Evolutionary conservation across 2,797 vertebrate species (phyloP), one percentile per base, ranked within the genome.

Genomic region (Lutra lutra): DNA sequence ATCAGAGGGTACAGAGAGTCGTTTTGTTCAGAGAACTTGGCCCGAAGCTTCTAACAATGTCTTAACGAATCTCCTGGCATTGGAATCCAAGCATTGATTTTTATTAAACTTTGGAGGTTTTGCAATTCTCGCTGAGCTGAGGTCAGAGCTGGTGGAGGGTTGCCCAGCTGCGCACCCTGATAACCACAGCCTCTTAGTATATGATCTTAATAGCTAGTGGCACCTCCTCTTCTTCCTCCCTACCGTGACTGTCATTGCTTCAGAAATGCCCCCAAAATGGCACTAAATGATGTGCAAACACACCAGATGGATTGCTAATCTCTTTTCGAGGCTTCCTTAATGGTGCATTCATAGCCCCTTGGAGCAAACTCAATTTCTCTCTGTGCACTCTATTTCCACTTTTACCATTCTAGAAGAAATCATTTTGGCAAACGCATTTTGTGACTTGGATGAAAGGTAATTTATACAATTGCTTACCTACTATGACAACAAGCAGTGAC

Each of bases 311-410:
- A 96, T 87, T 95, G 80, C 86, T 97, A 87, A 97, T 97, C 94
- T 94, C 80, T 89, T 96, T 97, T 62, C 0, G 40, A 96, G 87
- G 83, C 87, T 92, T 97, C 87, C 86, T 97, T 97, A 96, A 96
- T 97, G 84, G 92, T 94, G 68, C 84, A 75, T 97, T 98, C 96
- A 94, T 79, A 96, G 94, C 84, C 86, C 86, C 94, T 98, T 93
- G 62, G 97, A 95, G 91, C 95, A 97, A 97, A 97, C 86, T 95
- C 97, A 96, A 93, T 97, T 96, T 95, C 96, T 97, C 86, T 96
- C 89, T 84, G n/a, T 94, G 93, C 18, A 89, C 48, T 94, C 89
- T 80, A 87, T 97, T 98, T 97, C 80, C 43, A 85, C 91, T 91
- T 98, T 73, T 93, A 80, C 89, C 85, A 87, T 97, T 96, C 89